Conservation (phyloP, 1,140 invertebrate species). For the Trachymyrmex cornetzi region DNA sequence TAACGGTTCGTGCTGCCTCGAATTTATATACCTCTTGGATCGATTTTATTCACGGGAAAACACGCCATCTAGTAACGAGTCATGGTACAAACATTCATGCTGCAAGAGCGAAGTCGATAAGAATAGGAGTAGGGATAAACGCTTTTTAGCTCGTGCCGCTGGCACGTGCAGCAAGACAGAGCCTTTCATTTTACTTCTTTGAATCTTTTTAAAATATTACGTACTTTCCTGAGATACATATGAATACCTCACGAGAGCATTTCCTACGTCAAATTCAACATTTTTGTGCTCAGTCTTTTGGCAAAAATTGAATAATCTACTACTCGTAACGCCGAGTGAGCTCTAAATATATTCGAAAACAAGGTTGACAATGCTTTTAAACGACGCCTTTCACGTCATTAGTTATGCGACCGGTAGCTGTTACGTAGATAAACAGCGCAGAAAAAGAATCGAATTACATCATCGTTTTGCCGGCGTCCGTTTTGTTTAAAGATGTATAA, state of each 20-base stretch:
- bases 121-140: not conserved
- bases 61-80: constrained; percentile 58
- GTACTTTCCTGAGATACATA: not conserved
- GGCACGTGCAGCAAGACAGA: not conserved
- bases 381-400: constrained; percentile 13
- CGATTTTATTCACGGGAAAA: constrained; percentile 43
- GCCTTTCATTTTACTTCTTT: not conserved
- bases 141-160: not conserved
- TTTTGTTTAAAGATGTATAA: constrained; percentile 15
- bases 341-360: constrained; percentile 30
- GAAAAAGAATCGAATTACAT: constrained; percentile 38
- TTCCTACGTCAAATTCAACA: constrained; percentile 8
- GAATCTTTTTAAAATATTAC: not conserved
- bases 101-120: not conserved
- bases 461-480: not conserved
- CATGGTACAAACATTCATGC: not conserved
- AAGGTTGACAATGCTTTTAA: constrained; percentile 32
- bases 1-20: accelerated
- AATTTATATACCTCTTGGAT: constrained; percentile 13
- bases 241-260: not conserved
- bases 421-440: constrained; percentile 31
- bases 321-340: constrained; percentile 20
- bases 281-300: not conserved
- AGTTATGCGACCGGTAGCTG: not conserved
- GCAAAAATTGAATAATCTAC: constrained; percentile 17